Conservation (phyloP, 2,113 vertebrate genomes). For the Saimiri boliviensis region DNA sequence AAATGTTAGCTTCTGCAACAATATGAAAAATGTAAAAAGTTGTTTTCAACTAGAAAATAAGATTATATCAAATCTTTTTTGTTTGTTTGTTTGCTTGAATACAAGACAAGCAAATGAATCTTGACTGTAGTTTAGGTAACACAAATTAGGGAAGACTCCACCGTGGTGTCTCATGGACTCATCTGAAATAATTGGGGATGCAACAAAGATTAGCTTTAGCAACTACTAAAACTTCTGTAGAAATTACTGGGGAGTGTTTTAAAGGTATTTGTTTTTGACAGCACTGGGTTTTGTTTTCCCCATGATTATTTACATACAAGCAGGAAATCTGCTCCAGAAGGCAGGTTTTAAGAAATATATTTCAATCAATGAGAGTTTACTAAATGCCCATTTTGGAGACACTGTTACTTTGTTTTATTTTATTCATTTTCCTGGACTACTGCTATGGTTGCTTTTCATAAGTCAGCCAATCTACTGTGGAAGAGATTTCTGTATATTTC, state of each 20-base stretch:
- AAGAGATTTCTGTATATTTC: constrained; percentile 50
- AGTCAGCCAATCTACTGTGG: neutral
- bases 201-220: neutral
- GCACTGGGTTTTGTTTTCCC: neutral
- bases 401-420: neutral
- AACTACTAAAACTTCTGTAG: neutral
- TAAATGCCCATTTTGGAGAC: neutral
- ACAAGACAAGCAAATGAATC: neutral
- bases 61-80: neutral
- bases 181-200: neutral
- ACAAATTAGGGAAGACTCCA: neutral
- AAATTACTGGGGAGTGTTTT: constrained; percentile 2
- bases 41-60: neutral
- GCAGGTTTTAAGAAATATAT: neutral
- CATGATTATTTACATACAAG: neutral
- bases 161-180: neutral
- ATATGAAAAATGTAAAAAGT: neutral
- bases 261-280: constrained; percentile 33
- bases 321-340: neutral
- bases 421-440: neutral
- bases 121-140: neutral
- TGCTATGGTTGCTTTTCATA: neutral
- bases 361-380: neutral
- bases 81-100: neutral
- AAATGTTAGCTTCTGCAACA: neutral